Conservation (phyloP, 2,888 invertebrate species). For the Synanthedon formicaeformis region DNA sequence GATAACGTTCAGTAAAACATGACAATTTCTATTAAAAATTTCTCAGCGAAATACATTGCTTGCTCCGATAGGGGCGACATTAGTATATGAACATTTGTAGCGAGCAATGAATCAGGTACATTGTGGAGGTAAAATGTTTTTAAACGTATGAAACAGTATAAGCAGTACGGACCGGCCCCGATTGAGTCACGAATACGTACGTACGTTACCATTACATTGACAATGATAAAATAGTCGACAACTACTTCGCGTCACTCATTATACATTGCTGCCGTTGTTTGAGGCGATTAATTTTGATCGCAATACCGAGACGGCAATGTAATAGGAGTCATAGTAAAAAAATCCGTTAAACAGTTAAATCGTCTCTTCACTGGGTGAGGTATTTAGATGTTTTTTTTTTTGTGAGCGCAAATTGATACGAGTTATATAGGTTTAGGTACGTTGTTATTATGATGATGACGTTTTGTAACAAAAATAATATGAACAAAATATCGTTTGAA, state of each 20-base stretch:
- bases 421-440: too few relatives aligned
- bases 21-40: not conserved
- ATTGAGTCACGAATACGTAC: constrained; percentile 39
- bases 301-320: too few relatives aligned
- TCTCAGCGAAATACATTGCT: not conserved
- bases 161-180: constrained; percentile 31
- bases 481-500: too few relatives aligned
- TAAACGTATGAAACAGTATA: constrained; percentile 15
- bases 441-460: too few relatives aligned
- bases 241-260: not conserved
- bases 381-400: constrained; percentile 6
- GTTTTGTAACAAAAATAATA: too few relatives aligned
- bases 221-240: constrained; percentile 19
- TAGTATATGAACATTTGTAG: not conserved
- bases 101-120: not conserved
- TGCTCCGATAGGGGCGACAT: not conserved
- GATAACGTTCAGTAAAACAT: not conserved
- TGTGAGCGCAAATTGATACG: not conserved
- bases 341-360: too few relatives aligned
- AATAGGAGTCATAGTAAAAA: too few relatives aligned
- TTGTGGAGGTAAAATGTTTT: not conserved
- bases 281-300: too few relatives aligned
- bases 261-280: not conserved
- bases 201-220: constrained; percentile 25
- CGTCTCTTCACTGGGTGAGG: not conserved